phyloP scores from a whole-genome alignment of 2,888 invertebrate genomes.

The Leucoma salicis region DNA sequence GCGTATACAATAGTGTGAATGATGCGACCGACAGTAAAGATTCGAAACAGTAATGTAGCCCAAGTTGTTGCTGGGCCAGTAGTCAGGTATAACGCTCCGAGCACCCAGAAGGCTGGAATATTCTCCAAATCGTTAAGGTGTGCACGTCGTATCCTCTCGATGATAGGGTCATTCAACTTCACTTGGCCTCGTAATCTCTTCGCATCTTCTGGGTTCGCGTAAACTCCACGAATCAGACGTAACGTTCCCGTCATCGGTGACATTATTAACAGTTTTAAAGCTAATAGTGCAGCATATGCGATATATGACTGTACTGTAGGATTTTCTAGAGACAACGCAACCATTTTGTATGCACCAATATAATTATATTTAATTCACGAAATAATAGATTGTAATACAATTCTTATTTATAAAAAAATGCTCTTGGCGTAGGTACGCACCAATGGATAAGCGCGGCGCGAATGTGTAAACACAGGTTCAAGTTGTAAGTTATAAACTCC shows the following conservation, averaged over 20 bases:
- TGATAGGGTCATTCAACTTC: constrained; percentile 55
- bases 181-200: constrained; percentile 51
- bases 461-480: too few species aligned
- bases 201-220: constrained; percentile 63
- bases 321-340: constrained; percentile 39
- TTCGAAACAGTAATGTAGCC: constrained; percentile 66
- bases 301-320: constrained; percentile 62
- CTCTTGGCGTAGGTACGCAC: too few species aligned
- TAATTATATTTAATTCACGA: constrained; percentile 9
- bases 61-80: constrained; percentile 75
- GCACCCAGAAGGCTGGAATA: constrained; percentile 84
- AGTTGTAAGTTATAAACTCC: too few species aligned
- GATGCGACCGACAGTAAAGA: constrained; percentile 80
- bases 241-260: constrained; percentile 44
- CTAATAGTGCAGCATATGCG: constrained; percentile 59
- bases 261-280: constrained; percentile 54
- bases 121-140: constrained; percentile 89
- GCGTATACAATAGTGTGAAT: constrained; percentile 86
- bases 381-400: too few species aligned
- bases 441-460: constrained; percentile 6
- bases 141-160: constrained; percentile 76
- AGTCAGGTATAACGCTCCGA: constrained; percentile 83
- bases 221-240: constrained; percentile 49
- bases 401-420: too few species aligned
- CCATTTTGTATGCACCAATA: constrained; percentile 39